Evolutionary conservation across 2,113 vertebrate genomes (phyloP).

Genomic region (Platichthys flesus): DNA sequence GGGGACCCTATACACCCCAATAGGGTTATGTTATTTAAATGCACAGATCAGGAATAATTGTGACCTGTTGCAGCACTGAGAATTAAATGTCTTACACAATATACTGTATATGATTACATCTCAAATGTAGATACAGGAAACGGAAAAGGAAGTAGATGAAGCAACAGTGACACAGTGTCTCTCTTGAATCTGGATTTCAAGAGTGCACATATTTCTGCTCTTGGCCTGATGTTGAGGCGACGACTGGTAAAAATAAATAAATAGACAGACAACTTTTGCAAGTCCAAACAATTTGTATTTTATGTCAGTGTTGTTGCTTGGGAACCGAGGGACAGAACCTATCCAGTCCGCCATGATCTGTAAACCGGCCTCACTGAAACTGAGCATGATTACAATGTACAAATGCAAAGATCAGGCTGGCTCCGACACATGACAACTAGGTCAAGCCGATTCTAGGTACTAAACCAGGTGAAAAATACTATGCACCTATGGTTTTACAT

Average conservation of each 20-base stretch:
- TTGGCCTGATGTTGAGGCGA: not conserved
- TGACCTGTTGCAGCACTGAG: too few species aligned
- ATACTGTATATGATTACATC: not conserved
- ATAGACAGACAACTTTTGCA: slow-evolving; percentile 25
- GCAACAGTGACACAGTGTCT: not conserved
- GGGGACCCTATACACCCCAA: not conserved
- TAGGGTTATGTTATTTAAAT: not conserved
- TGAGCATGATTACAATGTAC: not conserved
- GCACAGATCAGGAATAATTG: too few species aligned
- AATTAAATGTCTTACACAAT: too few species aligned
- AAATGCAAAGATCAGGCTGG: not conserved
- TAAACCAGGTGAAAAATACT: slow-evolving; percentile 11
- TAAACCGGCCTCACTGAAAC: slow-evolving; percentile 5
- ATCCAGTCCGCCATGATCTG: not conserved
- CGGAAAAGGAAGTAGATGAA: not conserved
- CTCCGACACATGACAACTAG: not conserved
- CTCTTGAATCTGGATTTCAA: too few species aligned
- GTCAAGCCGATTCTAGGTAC: slow-evolving; percentile 10
- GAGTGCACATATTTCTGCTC: not conserved
- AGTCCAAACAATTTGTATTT: slow-evolving; percentile 42
- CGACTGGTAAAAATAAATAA: not conserved
- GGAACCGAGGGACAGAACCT: slow-evolving; percentile 28
- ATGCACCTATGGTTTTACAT: not conserved
- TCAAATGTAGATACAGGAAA: not conserved
- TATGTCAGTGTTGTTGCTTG: not conserved